Evolutionary conservation across 2,888 invertebrate species (phyloP), one percentile per base, ranked within the genome.

Genomic region (Ferrisia virgata): DNA sequence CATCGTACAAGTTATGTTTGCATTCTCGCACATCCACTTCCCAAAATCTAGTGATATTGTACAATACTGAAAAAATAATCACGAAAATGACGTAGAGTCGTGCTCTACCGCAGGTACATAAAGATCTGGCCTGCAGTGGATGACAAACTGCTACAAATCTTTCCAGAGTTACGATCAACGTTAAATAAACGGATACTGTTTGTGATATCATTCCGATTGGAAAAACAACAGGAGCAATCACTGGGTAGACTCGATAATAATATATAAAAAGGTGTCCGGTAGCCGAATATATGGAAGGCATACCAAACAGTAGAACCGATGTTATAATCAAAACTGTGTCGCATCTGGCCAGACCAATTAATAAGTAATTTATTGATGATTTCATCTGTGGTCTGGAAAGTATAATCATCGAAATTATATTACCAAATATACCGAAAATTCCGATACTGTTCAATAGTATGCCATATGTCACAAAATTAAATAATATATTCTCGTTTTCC

Each of bases 101-200:
- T 84, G 94, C 98, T 86, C 94, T 91, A 79, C 94, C 93, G 87
- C 96, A 95, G 2, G 98, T 98, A 90, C 98, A 98, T 87, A 97
- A 91, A 1, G 95, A 95, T 83, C 96, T 91, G 1, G 97, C 97
- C 86, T 93, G 92, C 81, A 98, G 90, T 0, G 98, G 98, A 88
- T 95, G 95, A 88, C 96, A 96, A 40, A 96, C 96, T 3, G 97
- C 97, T 86, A 98, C 96, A 90, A 97, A 99, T 84, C 98, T 92
- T 87, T 92, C 92, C 47, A 91, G 88, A 1, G 92, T 92, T 85
- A 92, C 91, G 5, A 91, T 90, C 79, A 92, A 89, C 0, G 92
- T 92, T 88, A 98, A 91, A 90, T 98, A 98, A 84, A 97, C 96
- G 82, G 97, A 96, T 85, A 96, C 95, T 86, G 97, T 97, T 90